Base-by-base conservation (phyloP, 2,888 invertebrate genomes). In the Chouioia cunea region DNA sequence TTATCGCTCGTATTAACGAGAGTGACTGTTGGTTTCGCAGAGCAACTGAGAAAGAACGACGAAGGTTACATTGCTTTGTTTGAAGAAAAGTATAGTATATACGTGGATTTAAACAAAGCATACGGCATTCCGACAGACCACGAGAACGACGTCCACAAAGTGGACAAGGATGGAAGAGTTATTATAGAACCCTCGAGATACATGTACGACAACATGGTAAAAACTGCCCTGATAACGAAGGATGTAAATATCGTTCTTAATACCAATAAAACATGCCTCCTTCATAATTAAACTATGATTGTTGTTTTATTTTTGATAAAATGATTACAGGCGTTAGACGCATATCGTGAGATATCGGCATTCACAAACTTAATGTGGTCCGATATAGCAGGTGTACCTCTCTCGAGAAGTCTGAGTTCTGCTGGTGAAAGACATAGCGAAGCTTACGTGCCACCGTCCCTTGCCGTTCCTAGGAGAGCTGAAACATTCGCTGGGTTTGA, bases 401-500 rank as follows among this genome's bases (percentile, higher is more conserved):
- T 97, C 15, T 95, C 95, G 12, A 91, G 97, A 62, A 97, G 97
- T 83, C 93, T 96, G 18, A 97, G 96, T 86, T 97, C 97, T 27
- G 97, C 95, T 0, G 97, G 97, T 4, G 97, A 97, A 86, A 91
- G 95, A 64, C 95, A 96, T 79, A 96, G 95, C 79, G 91, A 92
- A 27, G 90, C 93, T 0, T 97, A 94, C 84, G 91, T 93, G 74
- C 93, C 95, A 36, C 94, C 96, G 16, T 93, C 93, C 47, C 86
- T 97, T 73, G 83, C 82, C 56, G 80, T 85, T 36, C 97, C 97
- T 18, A 93, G 96, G 78, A 89, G 97, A 43, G 97, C 97, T 0
- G 97, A 97, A 87, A 97, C 97, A 3, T 98, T 97, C 86, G 97
- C 97, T 1, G 97, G 97, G 10, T 97, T 97, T 82, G 97, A 97